Base-by-base conservation (phyloP, 2,797 vertebrate species). In the Leuciscus waleckii region DNA sequence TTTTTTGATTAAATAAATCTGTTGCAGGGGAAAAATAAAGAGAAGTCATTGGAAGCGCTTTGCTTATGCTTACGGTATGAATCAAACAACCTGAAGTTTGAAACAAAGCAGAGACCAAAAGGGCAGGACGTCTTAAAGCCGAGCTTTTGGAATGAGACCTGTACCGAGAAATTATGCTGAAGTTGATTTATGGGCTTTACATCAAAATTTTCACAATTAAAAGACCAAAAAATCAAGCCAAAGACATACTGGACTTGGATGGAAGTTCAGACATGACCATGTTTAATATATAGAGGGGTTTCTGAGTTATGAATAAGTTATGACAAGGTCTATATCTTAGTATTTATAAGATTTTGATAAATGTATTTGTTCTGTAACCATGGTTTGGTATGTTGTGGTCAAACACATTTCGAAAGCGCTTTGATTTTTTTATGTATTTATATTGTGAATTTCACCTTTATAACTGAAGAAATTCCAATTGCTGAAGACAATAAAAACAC, bases 61-160 rank as follows among this genome's bases (percentile, higher is more conserved):
- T 21, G 82, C 86, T 92, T 85, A 87, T 85, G 89, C 81, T 82
- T 63, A 74, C 8, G 88, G 85, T 90, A 86, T 89, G 91, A 90
- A 93, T 94, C 90, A 93, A 95, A 94, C 92, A 94, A 92, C 91
- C 91, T 94, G 94, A 95, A 93, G 89, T 93, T 90, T 96, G 95
- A 95, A 91, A 93, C 71, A 93, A 92, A 90, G 88, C 94, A 95
- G 93, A 87, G 82, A n/a, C 74, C 19, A 71, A 69, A 68, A 68
- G 75, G 49, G 54, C 51, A 29, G 49, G 73, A 68, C 78, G 56
- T 77, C 67, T 16, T n/a, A 67, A 51, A 61, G 43, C 35, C 37
- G 37, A 83, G 74, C 23, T 54, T 29, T 37, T 76, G 71, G 61
- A 83, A 83, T 0, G 23, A 76, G 61, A 37, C 23, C 16, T 51